phyloP scores from a whole-genome alignment of 1,140 invertebrate species.

The Mya arenaria region DNA sequence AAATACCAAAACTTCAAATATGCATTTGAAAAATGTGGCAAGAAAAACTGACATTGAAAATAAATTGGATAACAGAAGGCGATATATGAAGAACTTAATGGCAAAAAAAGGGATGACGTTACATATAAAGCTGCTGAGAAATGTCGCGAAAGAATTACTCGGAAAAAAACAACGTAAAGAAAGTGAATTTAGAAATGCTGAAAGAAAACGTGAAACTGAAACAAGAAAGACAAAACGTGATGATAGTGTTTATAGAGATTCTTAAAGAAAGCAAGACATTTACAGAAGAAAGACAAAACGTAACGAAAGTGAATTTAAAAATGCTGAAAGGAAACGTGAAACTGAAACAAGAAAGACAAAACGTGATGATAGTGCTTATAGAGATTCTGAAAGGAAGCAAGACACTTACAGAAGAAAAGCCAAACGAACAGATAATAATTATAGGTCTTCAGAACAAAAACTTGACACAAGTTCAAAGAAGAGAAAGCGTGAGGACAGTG shows the following conservation, averaged over 20 bases:
- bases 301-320: neutral
- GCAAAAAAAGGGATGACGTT: neutral
- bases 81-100: neutral
- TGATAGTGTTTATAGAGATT: neutral
- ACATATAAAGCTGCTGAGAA: neutral
- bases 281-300: neutral
- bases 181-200: neutral
- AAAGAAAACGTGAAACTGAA: neutral
- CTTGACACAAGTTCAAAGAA: neutral
- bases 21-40: neutral
- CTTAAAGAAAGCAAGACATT: neutral
- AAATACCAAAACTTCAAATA: neutral
- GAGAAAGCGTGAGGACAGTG: neutral
- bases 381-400: neutral
- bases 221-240: neutral
- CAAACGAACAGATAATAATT: constrained; percentile 1
- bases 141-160: neutral
- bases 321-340: neutral
- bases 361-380: neutral
- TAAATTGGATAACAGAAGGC: neutral
- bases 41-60: neutral
- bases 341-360: neutral
- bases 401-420: neutral
- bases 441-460: constrained; percentile 2
- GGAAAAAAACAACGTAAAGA: neutral